Conservation (phyloP, 2,888 invertebrate species). For the Altica lythri region DNA sequence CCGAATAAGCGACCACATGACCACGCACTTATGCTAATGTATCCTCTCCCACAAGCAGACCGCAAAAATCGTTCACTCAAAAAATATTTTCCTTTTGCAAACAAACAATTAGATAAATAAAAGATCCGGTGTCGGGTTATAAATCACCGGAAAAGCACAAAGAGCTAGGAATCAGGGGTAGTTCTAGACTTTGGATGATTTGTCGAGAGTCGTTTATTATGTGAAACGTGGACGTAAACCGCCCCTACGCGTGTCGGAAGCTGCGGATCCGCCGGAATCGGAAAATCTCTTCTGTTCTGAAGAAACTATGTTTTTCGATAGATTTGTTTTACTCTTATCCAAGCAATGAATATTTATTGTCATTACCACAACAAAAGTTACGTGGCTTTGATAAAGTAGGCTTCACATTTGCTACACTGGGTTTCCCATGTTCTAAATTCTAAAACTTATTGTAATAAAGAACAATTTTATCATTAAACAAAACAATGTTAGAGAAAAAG, state of each 20-base stretch:
- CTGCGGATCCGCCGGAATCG: conserved; percentile 41
- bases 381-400: too few species aligned
- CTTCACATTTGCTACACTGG: too few species aligned
- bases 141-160: conserved; percentile 42
- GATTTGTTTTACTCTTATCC: conserved; percentile 2
- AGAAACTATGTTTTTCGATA: not conserved
- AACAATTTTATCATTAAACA: too few species aligned
- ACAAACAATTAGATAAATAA: conserved; percentile 55
- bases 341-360: too few species aligned
- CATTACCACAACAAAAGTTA: too few species aligned
- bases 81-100: conserved; percentile 48
- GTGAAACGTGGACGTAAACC: conserved; percentile 33
- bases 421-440: too few species aligned
- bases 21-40: conserved; percentile 47
- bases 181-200: conserved; percentile 46
- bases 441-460: too few species aligned
- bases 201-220: conserved; percentile 54
- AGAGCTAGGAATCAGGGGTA: conserved; percentile 30
- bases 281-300: conserved; percentile 17
- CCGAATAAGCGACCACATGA: conserved; percentile 18
- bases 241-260: conserved; percentile 50
- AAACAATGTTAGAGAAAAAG: too few species aligned
- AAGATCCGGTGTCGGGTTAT: conserved; percentile 48
- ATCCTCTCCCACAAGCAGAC: conserved; percentile 49
- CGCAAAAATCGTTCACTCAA: conserved; percentile 48